phyloP scores from a whole-genome alignment of 2,113 vertebrate genomes.

The Vombatus ursinus region DNA sequence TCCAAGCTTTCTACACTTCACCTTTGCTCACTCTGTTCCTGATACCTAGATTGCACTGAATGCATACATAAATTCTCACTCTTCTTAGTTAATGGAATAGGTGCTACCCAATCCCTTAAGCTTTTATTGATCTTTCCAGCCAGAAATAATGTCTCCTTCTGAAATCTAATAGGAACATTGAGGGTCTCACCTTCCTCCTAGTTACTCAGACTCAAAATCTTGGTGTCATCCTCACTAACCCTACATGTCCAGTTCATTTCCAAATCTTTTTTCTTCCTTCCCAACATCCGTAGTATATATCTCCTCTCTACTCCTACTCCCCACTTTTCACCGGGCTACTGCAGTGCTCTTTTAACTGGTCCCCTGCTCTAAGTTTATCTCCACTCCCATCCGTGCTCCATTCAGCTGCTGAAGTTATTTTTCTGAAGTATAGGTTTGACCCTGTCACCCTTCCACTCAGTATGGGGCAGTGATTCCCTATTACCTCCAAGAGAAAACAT shows the following conservation, averaged over 20 bases:
- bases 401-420: neutral
- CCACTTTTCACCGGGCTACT: neutral
- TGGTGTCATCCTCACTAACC: neutral
- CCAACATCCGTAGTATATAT: neutral
- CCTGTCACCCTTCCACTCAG: neutral
- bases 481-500: neutral
- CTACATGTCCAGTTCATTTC: neutral
- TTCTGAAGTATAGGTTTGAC: neutral
- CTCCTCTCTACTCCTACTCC: neutral
- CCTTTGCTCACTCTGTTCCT: neutral
- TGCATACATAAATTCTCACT: neutral
- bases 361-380: neutral
- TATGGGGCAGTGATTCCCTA: neutral
- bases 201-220: neutral
- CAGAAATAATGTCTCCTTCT: neutral
- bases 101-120: neutral
- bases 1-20: neutral
- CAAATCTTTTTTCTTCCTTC: neutral
- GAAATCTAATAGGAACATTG: neutral
- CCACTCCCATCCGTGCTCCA: neutral
- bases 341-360: neutral
- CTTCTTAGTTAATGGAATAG: neutral
- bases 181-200: neutral
- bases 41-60: neutral
- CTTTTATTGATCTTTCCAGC: neutral